Evolutionary conservation across 2,113 vertebrate genomes (phyloP).

Genomic region (Eulemur rufifrons): DNA sequence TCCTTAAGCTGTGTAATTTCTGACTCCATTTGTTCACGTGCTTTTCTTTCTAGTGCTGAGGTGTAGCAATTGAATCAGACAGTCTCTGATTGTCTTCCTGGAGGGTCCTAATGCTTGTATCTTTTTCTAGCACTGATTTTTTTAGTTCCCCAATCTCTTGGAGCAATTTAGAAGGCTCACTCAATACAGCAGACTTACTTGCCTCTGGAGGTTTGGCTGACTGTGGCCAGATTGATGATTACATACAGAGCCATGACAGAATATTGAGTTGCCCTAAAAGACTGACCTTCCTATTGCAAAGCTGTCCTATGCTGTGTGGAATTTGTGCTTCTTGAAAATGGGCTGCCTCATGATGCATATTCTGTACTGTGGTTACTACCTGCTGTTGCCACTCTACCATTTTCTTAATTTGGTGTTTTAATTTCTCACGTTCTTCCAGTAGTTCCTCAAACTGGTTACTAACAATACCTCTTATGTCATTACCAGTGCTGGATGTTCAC

Average conservation of each 20-base stretch:
- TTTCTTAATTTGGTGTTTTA: conserved; percentile 94
- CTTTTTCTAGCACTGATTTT: conserved; percentile 84
- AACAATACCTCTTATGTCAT: conserved; percentile 82
- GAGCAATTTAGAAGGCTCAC: conserved; percentile 74
- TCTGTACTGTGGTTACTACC: conserved; percentile 91
- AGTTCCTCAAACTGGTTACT: conserved; percentile 86
- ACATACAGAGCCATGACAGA: background rate
- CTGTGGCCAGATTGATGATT: conserved; percentile 22
- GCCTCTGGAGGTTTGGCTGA: background rate
- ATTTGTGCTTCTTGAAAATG: conserved; percentile 92
- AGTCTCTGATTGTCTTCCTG: conserved; percentile 92
- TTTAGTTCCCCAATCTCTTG: conserved; percentile 80
- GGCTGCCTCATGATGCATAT: conserved; percentile 92
- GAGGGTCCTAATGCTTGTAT: conserved; percentile 87
- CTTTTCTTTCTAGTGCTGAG: conserved; percentile 84
- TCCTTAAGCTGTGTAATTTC: conserved; percentile 87
- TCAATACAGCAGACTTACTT: background rate
- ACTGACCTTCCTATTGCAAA: conserved; percentile 89
- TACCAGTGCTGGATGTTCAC: conserved; percentile 83
- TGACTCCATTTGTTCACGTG: conserved; percentile 78
- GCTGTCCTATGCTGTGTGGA: conserved; percentile 90
- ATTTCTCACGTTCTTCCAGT: conserved; percentile 89
- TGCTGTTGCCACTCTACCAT: conserved; percentile 96
- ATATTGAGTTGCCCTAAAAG: conserved; percentile 85
- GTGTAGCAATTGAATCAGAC: conserved; percentile 85